Base-by-base conservation (phyloP, 2,113 vertebrate genomes). In the Microcebus ravelobensis region DNA sequence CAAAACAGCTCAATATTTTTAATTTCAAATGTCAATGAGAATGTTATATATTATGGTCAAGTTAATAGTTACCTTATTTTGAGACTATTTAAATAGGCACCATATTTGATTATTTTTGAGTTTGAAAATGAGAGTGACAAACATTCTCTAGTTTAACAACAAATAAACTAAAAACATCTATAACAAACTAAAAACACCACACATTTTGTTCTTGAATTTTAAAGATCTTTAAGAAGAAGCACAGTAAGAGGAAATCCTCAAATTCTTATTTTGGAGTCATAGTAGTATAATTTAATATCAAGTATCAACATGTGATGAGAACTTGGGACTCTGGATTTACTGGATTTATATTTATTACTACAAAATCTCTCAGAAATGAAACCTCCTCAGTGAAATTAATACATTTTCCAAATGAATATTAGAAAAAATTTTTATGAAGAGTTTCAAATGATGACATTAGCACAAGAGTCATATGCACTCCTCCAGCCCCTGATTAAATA, bases 1-100 rank as follows among this genome's bases (percentile, higher is more conserved):
- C 25, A 96, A 81, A 87, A 71, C 17, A 27, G 55, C 42, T 65
- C 96, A 84, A 13, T 84, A 39, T 67, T 86, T 96, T 89, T 15
- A 45, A 81, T 87, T 71, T 97, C n/a, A 84, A 93, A 95, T 84
- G 57, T 67, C 52, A 93, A 42, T 91, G n/a, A 93, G 27, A 94
- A 87, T 84, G 23, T 96, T 82, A 71, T 42, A 57, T n/a, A 90
- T 76, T 52, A 59, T 79, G 5, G 31, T 91, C 74, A 86, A 65
- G 45, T 84, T 93, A 91, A 96, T 12, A 92, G 89, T 89, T 92
- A 95, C 45, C 74, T 87, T 94, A 77, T 88, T 77, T 90, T 77
- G 34, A 96, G 71, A 96, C 29, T 48, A 87, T 79, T 93, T 86
- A 96, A 96, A 93, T 92, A 98, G 96, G 94, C 96, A 97, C 93